Conservation (phyloP, 2,797 vertebrate genomes). For the Gallinago stenura region DNA sequence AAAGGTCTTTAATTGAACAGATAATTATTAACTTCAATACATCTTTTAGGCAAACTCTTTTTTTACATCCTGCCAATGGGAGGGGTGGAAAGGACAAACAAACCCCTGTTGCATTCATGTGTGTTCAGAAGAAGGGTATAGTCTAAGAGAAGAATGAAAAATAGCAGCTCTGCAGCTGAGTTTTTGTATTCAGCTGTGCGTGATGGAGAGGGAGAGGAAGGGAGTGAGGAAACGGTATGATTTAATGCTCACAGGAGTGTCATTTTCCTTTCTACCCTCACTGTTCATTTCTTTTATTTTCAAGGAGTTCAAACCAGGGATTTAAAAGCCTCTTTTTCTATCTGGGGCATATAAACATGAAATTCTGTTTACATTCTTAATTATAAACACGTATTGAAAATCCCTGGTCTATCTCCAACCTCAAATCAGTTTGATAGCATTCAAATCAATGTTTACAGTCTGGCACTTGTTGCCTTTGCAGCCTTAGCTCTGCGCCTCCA, state of each 20-base stretch:
- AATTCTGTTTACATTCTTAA: slow-evolving; percentile 10
- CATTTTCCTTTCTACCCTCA: background rate
- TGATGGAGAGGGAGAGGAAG: slow-evolving; percentile 9
- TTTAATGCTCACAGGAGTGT: background rate
- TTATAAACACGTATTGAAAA: slow-evolving; percentile 36
- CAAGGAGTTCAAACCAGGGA: background rate
- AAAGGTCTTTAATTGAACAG: background rate
- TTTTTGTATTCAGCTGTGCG: background rate
- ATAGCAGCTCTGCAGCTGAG: background rate
- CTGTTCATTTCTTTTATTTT: background rate
- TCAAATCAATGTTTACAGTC: slow-evolving; percentile 8
- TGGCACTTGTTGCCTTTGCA: slow-evolving; percentile 10
- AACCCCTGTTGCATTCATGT: accelerated
- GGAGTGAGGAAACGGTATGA: background rate
- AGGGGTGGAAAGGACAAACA: background rate
- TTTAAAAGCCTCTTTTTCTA: background rate
- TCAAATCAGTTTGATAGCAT: slow-evolving; percentile 21
- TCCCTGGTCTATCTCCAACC: background rate
- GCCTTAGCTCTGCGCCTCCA: background rate
- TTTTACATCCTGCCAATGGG: background rate
- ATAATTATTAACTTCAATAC: background rate
- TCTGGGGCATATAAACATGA: background rate
- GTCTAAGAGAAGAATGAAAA: background rate
- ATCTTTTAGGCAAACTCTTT: background rate
- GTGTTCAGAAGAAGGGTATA: background rate